A percentile compares a stretch with the other conserved stretches of the same genome.
phyloP scores from a whole-genome alignment of 1,140 invertebrate genomes.

The Protaetia brevitarsis region DNA sequence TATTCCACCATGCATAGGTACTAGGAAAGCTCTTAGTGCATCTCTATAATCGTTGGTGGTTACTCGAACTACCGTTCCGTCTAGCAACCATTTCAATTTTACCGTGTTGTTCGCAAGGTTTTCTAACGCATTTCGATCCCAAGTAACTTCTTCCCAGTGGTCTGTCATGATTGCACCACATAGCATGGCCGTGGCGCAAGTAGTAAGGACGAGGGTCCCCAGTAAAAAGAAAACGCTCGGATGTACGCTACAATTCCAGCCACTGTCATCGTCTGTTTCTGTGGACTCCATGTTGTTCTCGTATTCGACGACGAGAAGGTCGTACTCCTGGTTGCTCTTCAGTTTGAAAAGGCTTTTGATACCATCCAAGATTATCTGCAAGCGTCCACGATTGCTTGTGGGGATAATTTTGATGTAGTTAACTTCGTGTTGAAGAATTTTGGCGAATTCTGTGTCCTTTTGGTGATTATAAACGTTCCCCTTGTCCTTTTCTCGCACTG shows the following conservation, averaged over 20 bases:
- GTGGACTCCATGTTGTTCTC: constrained; percentile 29
- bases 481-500: too few species aligned
- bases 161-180: constrained; percentile 80
- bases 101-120: constrained; percentile 55
- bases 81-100: constrained; percentile 62
- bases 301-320: constrained; percentile 47
- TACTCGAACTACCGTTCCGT: constrained; percentile 60
- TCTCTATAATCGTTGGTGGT: constrained; percentile 38
- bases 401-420: constrained; percentile 19
- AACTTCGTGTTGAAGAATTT: constrained; percentile 14
- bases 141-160: constrained; percentile 79
- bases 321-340: constrained; percentile 44
- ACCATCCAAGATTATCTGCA: constrained; percentile 14
- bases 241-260: constrained; percentile 48
- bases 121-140: constrained; percentile 60
- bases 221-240: constrained; percentile 33
- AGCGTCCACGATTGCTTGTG: constrained; percentile 2
- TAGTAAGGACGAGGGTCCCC: constrained; percentile 49
- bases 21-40: constrained; percentile 60
- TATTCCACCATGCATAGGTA: constrained; percentile 82
- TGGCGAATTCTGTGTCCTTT: constrained; percentile 16
- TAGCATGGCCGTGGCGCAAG: constrained; percentile 69
- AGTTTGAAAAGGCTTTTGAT: constrained; percentile 35
- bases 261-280: constrained; percentile 49
- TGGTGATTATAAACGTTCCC: background rate